phyloP scores from a whole-genome alignment of 2,797 vertebrate genomes.

The Eptatretus atami region DNA sequence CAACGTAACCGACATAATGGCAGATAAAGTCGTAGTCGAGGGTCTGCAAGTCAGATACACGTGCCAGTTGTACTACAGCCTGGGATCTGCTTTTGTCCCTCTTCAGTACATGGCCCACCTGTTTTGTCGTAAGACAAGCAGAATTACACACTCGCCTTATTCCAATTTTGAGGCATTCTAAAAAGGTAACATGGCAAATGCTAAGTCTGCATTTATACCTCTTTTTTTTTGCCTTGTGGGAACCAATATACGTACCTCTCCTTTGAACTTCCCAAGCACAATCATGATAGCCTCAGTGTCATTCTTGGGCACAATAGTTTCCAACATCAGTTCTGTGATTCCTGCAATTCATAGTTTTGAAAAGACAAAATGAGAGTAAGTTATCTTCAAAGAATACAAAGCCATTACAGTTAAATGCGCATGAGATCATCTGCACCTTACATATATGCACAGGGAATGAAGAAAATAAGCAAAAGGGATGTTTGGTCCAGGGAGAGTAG shows the following conservation, averaged over 20 bases:
- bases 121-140: not conserved
- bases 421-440: too few relatives aligned
- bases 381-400: too few relatives aligned
- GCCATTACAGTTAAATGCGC: too few relatives aligned
- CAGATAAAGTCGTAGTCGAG: slow-evolving; percentile 45
- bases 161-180: too few relatives aligned
- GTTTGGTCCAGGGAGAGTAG: too few relatives aligned
- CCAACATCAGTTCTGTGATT: slow-evolving; percentile 40
- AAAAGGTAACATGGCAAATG: too few relatives aligned
- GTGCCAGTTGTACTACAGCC: slow-evolving; percentile 38
- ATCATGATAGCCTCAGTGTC: slow-evolving; percentile 16
- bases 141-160: too few relatives aligned
- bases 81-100: slow-evolving; percentile 24
- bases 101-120: slow-evolving; percentile 42
- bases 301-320: slow-evolving; percentile 40
- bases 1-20: slow-evolving; percentile 30
- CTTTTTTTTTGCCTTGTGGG: too few relatives aligned
- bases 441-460: too few relatives aligned
- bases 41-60: slow-evolving; percentile 21
- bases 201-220: too few relatives aligned
- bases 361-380: too few relatives aligned
- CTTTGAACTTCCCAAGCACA: slow-evolving; percentile 16
- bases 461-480: too few relatives aligned
- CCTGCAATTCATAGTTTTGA: slow-evolving; percentile 14
- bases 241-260: slow-evolving; percentile 13